A percentile compares a stretch with the other conserved stretches of the same genome.
phyloP scores from a whole-genome alignment of 2,888 invertebrate species.

The Tetropium fuscum region DNA sequence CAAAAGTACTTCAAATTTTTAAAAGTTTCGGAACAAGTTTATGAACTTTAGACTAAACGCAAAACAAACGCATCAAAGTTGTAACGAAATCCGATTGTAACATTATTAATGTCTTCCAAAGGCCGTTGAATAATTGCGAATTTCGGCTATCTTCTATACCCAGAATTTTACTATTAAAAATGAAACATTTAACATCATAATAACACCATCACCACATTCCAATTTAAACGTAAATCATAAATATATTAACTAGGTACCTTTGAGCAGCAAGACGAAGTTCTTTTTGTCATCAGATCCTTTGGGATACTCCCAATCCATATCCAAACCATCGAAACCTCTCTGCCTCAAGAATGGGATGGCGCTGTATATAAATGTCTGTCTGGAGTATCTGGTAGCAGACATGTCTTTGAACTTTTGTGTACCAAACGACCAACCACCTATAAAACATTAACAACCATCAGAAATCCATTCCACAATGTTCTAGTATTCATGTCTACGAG shows the following conservation, averaged over 20 bases:
- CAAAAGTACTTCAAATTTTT: no score
- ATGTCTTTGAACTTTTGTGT: constrained; percentile 97
- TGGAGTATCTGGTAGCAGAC: constrained; percentile 85
- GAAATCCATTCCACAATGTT: not conserved
- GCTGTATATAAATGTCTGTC: constrained; percentile 95
- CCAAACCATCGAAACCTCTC: constrained; percentile 88
- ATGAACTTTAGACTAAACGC: no score
- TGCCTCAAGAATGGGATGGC: constrained; percentile 91
- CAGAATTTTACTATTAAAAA: no score
- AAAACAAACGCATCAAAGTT: no score
- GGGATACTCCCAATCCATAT: constrained; percentile 94
- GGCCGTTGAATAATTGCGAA: no score
- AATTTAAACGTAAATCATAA: constrained; percentile 11
- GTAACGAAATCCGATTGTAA: no score
- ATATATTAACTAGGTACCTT: constrained; percentile 82
- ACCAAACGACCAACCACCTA: constrained; percentile 97
- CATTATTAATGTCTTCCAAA: no score
- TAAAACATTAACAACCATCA: constrained; percentile 25
- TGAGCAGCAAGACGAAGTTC: constrained; percentile 89
- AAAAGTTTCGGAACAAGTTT: no score
- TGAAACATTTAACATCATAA: no score
- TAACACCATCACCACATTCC: not conserved
- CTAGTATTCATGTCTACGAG: not conserved
- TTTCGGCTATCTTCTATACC: no score
- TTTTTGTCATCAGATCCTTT: constrained; percentile 94